Evolutionary conservation across 2,888 invertebrate genomes (phyloP).

Genomic region (Ochropleura plecta): DNA sequence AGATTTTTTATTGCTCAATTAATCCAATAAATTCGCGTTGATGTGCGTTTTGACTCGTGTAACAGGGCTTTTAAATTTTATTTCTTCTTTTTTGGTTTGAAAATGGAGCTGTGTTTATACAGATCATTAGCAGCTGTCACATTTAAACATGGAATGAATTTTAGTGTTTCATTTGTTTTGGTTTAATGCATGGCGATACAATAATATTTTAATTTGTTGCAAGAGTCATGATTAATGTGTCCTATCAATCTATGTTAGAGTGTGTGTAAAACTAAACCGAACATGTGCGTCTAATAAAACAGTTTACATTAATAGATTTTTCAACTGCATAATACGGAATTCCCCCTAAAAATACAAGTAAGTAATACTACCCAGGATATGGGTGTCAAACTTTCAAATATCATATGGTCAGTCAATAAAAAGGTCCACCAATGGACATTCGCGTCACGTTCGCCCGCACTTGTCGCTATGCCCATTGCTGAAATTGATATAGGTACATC

Average conservation of each 20-base stretch:
- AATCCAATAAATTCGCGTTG: slow-evolving; percentile 80
- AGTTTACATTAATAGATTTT: slow-evolving; percentile 6
- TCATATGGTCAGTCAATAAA: slow-evolving; percentile 86
- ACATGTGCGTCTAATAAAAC: not conserved
- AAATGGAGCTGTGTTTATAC: slow-evolving; percentile 54
- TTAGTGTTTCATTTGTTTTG: slow-evolving; percentile 37
- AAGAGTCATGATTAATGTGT: not conserved
- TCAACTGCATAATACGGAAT: slow-evolving; percentile 2
- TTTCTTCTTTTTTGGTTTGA: slow-evolving; percentile 58
- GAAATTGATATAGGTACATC: slow-evolving; percentile 89
- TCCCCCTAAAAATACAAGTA: slow-evolving; percentile 43
- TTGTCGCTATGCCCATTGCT: slow-evolving; percentile 86
- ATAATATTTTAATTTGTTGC: slow-evolving; percentile 8
- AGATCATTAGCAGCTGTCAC: slow-evolving; percentile 56
- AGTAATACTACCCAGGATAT: slow-evolving; percentile 44
- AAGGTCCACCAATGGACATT: slow-evolving; percentile 83
- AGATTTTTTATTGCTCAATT: slow-evolving; percentile 87
- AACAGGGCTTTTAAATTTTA: slow-evolving; percentile 73
- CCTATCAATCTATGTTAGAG: not conserved
- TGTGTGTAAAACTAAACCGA: not conserved
- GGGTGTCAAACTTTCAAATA: slow-evolving; percentile 69
- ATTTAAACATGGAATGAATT: slow-evolving; percentile 53
- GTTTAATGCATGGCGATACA: not conserved
- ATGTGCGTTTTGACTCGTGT: slow-evolving; percentile 75
- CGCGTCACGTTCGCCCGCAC: slow-evolving; percentile 84